A percentile compares a stretch with the other conserved stretches of the same genome.
Conservation (phyloP, 1,140 invertebrate species). For the Polypedilum pembai region DNA sequence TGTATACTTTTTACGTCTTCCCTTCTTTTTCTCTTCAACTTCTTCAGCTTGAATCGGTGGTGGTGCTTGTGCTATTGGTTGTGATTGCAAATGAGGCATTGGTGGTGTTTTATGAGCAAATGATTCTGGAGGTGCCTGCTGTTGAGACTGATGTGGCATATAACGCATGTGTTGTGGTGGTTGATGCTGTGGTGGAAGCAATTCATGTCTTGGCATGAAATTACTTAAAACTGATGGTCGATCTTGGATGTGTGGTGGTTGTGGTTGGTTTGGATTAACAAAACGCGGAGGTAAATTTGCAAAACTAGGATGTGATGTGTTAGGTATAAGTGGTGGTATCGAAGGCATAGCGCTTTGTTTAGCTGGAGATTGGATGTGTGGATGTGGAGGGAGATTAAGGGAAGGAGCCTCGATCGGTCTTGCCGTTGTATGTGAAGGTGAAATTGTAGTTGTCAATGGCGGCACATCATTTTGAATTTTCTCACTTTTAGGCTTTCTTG, state of each 20-base stretch:
- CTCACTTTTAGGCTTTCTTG: conserved; percentile 35
- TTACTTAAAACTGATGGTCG: neutral
- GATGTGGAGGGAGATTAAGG: conserved; percentile 33
- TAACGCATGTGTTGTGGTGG: conserved; percentile 34
- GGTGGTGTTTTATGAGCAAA: conserved; percentile 29
- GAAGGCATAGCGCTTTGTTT: conserved; percentile 32
- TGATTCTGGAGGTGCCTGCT: conserved; percentile 26
- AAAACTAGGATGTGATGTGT: conserved; percentile 43
- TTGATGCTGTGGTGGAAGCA: conserved; percentile 35
- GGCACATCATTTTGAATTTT: conserved; percentile 29
- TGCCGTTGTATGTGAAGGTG: conserved; percentile 31
- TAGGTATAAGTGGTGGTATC: conserved; percentile 32
- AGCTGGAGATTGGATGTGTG: neutral
- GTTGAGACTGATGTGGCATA: conserved; percentile 32
- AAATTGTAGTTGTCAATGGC: conserved; percentile 30
- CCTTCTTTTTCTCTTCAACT: conserved; percentile 30
- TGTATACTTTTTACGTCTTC: conserved; percentile 41
- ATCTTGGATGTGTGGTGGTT: conserved; percentile 31
- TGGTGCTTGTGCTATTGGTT: neutral
- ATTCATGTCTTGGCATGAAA: conserved; percentile 29
- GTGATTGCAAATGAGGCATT: neutral
- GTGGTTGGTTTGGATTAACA: conserved; percentile 36
- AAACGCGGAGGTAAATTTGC: conserved; percentile 32
- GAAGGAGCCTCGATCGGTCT: neutral
- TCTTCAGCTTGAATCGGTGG: neutral